Percentiles rank a stretch among this genome's conserved stretches.
phyloP scores from a whole-genome alignment of 2,888 invertebrate genomes.

The Gryllus longicercus region DNA sequence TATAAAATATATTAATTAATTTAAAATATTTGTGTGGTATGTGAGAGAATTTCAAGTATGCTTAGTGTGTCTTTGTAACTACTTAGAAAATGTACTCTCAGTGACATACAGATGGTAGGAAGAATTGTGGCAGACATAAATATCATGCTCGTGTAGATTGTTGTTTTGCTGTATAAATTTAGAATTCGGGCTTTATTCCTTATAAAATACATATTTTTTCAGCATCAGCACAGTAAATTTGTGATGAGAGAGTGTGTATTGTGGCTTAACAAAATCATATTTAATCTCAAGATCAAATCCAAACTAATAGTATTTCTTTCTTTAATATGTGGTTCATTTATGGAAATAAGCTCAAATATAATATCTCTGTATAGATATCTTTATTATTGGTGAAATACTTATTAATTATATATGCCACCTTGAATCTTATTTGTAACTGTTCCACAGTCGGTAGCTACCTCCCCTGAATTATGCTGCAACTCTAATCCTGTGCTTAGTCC shows the following conservation, averaged over 20 bases:
- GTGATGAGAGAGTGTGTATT: too few species aligned
- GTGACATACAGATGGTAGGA: too few species aligned
- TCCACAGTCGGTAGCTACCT: too few species aligned
- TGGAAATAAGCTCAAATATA: neutral
- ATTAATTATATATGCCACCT: neutral
- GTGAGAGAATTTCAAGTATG: neutral
- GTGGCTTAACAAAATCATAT: too few species aligned
- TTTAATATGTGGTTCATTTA: neutral
- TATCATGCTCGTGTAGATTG: neutral
- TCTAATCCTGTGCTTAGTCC: too few species aligned
- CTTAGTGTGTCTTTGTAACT: neutral
- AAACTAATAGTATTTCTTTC: too few species aligned
- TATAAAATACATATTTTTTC: neutral
- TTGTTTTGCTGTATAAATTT: neutral
- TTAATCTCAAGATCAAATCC: too few species aligned
- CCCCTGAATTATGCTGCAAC: too few species aligned
- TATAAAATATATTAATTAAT: too few species aligned
- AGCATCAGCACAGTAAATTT: too few species aligned
- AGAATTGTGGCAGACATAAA: too few species aligned
- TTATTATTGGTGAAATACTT: neutral
- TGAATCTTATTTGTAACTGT: too few species aligned
- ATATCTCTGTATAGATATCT: neutral
- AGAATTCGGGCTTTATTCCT: neutral
- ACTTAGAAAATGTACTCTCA: neutral
- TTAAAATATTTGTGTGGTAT: neutral